phyloP scores from a whole-genome alignment of 2,113 vertebrate species.

The Muntiacus reevesi region DNA sequence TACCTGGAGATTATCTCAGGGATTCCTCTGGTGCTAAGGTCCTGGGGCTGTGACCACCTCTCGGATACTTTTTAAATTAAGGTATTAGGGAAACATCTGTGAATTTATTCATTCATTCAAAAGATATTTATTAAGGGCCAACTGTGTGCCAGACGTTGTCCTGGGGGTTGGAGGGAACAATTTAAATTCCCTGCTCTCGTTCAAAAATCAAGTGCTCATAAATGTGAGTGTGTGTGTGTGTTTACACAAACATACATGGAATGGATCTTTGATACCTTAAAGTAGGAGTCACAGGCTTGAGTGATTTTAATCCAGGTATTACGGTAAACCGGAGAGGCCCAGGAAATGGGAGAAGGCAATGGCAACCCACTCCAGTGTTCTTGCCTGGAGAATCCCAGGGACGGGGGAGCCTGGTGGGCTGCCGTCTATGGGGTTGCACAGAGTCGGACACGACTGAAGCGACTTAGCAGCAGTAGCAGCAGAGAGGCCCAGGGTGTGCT shows the following conservation, averaged over 20 bases:
- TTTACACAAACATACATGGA: background rate
- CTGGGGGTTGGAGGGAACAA: background rate
- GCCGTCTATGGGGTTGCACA: too few relatives aligned
- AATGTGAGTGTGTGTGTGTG: background rate
- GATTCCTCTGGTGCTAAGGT: background rate
- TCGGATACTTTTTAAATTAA: background rate
- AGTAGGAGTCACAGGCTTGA: background rate
- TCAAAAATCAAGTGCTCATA: background rate
- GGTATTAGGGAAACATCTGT: constrained; percentile 9
- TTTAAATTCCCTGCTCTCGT: background rate
- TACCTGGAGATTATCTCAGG: background rate
- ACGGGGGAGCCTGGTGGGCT: too few relatives aligned
- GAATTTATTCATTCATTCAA: background rate
- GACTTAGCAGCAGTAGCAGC: too few relatives aligned
- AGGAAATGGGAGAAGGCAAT: background rate
- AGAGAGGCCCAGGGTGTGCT: background rate
- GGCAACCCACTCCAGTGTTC: too few relatives aligned
- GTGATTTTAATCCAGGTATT: background rate
- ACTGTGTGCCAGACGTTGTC: background rate
- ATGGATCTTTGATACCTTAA: background rate
- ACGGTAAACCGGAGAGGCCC: background rate
- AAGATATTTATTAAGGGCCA: constrained; percentile 46
- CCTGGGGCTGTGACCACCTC: background rate
- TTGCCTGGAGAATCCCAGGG: too few relatives aligned
- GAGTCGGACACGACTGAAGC: too few relatives aligned